Evolutionary conservation across 2,113 vertebrate genomes (phyloP), one percentile per base, ranked within the genome.

Genomic region (Halcyon senegalensis): DNA sequence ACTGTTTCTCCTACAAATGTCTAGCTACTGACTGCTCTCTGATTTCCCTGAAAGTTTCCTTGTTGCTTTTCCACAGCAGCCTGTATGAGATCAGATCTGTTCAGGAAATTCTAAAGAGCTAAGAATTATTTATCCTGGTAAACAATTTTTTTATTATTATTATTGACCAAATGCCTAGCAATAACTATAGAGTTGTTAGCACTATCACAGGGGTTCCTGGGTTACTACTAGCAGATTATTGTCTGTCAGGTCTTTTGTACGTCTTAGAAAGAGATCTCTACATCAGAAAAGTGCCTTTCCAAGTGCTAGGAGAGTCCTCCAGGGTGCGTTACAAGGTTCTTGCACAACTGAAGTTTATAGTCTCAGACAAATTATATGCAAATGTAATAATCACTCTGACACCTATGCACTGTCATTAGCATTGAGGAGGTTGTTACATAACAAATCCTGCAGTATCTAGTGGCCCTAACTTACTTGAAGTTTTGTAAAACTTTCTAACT

Each of bases 261-360:
- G 16, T 53, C 30, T 76, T 70, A 23, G 66, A 56, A 75, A 55
- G 17, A 46, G 25, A 8, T 16, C 10, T 64, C 12, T 73, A 14
- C 6, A 50, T 37, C 41, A 90, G 53, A 66, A 56, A 41, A 85
- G n/a, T 18, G 3, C 10, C 21, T 12, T 44, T 76, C 16, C 1
- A 1, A 67, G 16, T 41, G 10, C 35, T 66, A 31, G 3, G 20
- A 69, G 27, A 5, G 14, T 30, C 33, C 13, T 73, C 13, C 30
- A n/a, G 7, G 3, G 17, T n/a, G 7, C 0, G 0, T 74, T 58
- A 51, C 12, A 44, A 62, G 11, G 9, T 9, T 87, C 92, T 76
- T 87, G 13, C 13, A 43, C 7, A 72, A 21, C 1, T 25, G 28
- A 64, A 4, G 1, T 6, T 67, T 67, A n/a, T 9, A 31, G 10